A percentile compares a stretch with the other conserved stretches of the same genome.
These are phyloP conservation scores for Halcyon chelicuti DNA, from an alignment of 2,797 vertebrate species.

Conservation along the genomic window DNA sequence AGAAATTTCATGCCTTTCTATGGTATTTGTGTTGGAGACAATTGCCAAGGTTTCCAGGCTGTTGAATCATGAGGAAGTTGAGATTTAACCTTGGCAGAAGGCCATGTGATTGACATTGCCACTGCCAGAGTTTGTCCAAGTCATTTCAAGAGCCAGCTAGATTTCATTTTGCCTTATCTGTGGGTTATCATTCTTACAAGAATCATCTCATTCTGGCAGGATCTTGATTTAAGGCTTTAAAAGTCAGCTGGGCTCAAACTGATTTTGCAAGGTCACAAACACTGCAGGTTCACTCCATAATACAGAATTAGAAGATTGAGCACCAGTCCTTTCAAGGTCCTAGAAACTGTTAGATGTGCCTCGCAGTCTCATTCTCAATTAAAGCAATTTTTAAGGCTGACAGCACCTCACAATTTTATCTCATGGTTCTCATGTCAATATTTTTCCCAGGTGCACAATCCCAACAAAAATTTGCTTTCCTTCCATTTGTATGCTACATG, in stretches of 20 bases:
- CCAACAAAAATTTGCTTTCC: background rate
- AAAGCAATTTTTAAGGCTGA: constrained; percentile 61
- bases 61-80: constrained; percentile 46
- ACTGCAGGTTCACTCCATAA: constrained; percentile 60
- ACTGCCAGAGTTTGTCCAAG: constrained; percentile 63
- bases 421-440: background rate
- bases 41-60: constrained; percentile 43
- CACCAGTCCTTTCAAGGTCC: constrained; percentile 37
- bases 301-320: constrained; percentile 58
- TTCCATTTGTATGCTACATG: background rate
- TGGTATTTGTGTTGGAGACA: constrained; percentile 29
- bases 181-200: constrained; percentile 76
- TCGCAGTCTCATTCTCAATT: constrained; percentile 54
- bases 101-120: constrained; percentile 75
- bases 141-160: constrained; percentile 69
- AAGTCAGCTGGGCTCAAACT: constrained; percentile 70
- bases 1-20: background rate
- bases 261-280: constrained; percentile 77
- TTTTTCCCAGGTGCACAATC: constrained; percentile 26
- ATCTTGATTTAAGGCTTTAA: constrained; percentile 80
- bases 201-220: constrained; percentile 66
- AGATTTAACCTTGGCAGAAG: constrained; percentile 71
- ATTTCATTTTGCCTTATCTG: constrained; percentile 76
- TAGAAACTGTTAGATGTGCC: constrained; percentile 25
- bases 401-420: constrained; percentile 39